phyloP scores from a whole-genome alignment of 2,113 vertebrate species.

The Xenopus laevis region DNA sequence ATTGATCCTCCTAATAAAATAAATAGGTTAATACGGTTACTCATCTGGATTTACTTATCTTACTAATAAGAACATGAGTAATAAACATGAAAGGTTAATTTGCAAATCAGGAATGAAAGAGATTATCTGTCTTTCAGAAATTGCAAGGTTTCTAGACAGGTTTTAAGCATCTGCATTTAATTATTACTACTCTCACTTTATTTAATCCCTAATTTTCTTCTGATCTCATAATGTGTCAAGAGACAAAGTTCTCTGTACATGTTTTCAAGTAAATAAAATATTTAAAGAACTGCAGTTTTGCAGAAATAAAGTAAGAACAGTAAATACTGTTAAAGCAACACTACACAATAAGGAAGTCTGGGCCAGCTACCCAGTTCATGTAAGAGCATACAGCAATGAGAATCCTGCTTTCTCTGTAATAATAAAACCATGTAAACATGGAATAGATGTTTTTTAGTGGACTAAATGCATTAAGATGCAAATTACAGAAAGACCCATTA shows the following conservation, averaged over 20 bases:
- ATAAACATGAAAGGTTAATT: conserved; percentile 45
- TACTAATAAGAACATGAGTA: conserved; percentile 44
- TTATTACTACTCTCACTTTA: conserved; percentile 41
- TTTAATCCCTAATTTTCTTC: conserved; percentile 41
- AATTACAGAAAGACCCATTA: too few relatives aligned
- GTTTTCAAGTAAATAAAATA: too few relatives aligned
- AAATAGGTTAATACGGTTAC: conserved; percentile 41
- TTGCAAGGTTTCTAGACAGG: conserved; percentile 33
- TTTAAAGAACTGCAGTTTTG: conserved; percentile 18
- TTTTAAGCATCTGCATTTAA: conserved; percentile 43
- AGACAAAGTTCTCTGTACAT: conserved; percentile 12
- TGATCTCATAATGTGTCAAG: conserved; percentile 43
- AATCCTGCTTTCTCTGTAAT: too few relatives aligned
- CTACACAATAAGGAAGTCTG: too few relatives aligned
- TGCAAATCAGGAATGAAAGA: conserved; percentile 45
- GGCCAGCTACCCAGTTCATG: too few relatives aligned
- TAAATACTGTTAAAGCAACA: too few relatives aligned
- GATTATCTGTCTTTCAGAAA: conserved; percentile 44
- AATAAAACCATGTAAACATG: too few relatives aligned
- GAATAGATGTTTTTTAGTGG: too few relatives aligned
- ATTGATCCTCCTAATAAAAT: conserved; percentile 43
- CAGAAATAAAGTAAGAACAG: neutral
- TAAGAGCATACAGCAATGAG: too few relatives aligned
- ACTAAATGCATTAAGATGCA: too few relatives aligned
- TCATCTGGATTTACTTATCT: conserved; percentile 39